phyloP scores from a whole-genome alignment of 2,113 vertebrate species.

The Hippotragus niger region DNA sequence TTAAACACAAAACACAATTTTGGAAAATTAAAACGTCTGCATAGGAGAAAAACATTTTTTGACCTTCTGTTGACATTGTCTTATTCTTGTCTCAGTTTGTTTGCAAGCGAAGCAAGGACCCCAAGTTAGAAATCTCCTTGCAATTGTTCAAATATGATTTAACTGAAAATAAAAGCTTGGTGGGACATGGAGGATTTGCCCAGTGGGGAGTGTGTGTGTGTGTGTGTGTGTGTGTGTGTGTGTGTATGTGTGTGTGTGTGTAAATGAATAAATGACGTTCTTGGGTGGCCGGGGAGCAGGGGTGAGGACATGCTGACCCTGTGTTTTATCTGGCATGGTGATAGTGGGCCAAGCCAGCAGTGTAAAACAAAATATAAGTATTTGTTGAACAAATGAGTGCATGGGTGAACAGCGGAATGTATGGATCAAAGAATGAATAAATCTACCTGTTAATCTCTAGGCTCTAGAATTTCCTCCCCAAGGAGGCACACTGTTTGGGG shows the following conservation, averaged over 20 bases:
- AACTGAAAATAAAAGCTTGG: background rate
- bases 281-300: background rate
- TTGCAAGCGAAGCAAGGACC: background rate
- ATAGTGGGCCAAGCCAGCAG: background rate
- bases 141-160: background rate
- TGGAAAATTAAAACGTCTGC: background rate
- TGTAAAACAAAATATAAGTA: background rate
- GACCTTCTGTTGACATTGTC: background rate
- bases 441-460: accelerated
- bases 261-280: background rate
- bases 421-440: background rate
- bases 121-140: background rate
- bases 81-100: background rate
- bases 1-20: background rate
- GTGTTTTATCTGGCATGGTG: background rate
- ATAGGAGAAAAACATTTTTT: background rate
- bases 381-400: background rate
- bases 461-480: background rate
- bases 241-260: background rate
- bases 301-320: background rate
- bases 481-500: background rate
- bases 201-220: background rate
- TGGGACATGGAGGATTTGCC: background rate
- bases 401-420: background rate
- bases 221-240: background rate